Base-by-base conservation (phyloP, 2,888 invertebrate genomes). In the Ptychoptera contaminata region DNA sequence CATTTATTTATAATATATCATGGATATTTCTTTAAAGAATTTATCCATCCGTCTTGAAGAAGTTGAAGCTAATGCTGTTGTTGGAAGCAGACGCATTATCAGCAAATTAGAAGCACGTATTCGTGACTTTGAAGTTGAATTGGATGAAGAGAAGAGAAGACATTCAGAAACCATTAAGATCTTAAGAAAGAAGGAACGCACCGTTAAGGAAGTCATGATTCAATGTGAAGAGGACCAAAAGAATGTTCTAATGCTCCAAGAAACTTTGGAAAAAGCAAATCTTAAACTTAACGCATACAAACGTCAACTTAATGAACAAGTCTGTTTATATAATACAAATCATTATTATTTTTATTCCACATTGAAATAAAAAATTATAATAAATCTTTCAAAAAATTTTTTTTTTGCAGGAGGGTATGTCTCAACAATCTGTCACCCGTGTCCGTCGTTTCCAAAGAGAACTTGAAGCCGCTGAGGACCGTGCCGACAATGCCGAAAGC, bases 381-480 rank as follows among this genome's bases (percentile, higher is more conserved):
- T n/a, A 7, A 11, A 30, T 30, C 9, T 30, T 30, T 30, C 7
- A 37, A 37, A 37, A n/a, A 12, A n/a, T 37, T 37, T 11, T 3
- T 37, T n/a, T 48, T 54, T 58, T 59, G 34, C 63, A 86, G 85
- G 92, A 93, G 77, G 87, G 90, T 57, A 73, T 88, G 68, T 90
- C 90, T 56, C 80, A 81, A 68, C 90, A 90, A 70, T 87, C 82
- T 69, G 83, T 94, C 58, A 91, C 91, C 65, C 79, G 94, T 65
- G 93, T 93, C 56, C 90, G 94, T 67, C 83, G 93, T 71, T 94
- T 94, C 92, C 94, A 96, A 70, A 82, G 94, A 59, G 94, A 96
- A 71, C 71, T 96, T 65, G 94, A 96, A 67, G 93, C 94, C 44
- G 94, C 94, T 54, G 94, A 96, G 68, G 93, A 93, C 68, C 86